A percentile compares a stretch with the other conserved stretches of the same genome.
These are phyloP conservation scores for Liparis tanakae DNA, from an alignment of 2,797 vertebrate genomes.

Conservation along the genomic window DNA sequence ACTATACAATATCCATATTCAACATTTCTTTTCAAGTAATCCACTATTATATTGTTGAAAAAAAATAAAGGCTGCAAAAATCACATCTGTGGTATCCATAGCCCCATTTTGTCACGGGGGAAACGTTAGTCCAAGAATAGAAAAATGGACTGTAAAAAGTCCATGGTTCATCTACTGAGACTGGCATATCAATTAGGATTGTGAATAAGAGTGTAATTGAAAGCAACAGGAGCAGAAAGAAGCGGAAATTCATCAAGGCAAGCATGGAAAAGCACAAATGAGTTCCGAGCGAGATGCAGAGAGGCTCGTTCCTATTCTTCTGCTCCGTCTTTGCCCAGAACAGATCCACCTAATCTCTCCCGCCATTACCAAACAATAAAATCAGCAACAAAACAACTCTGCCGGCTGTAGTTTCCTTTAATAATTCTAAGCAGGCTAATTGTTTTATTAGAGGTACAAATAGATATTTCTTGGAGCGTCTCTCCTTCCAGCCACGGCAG, in stretches of 20 bases:
- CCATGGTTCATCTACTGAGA: conserved; percentile 81
- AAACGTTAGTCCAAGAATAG: conserved; percentile 78
- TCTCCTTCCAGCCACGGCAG: conserved; percentile 65
- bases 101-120: conserved; percentile 58
- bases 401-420: conserved; percentile 67
- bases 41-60: conserved; percentile 22
- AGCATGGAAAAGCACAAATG: conserved; percentile 85
- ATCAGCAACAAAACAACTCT: conserved; percentile 72
- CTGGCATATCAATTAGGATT: conserved; percentile 85
- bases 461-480: conserved; percentile 69
- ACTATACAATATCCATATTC: conserved; percentile 15
- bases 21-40: conserved; percentile 38
- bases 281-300: conserved; percentile 73
- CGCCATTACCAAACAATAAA: conserved; percentile 76
- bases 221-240: conserved; percentile 85
- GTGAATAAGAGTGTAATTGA: conserved; percentile 85
- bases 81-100: conserved; percentile 41
- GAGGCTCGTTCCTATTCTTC: conserved; percentile 63
- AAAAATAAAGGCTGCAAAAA: conserved; percentile 54
- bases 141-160: conserved; percentile 80
- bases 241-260: conserved; percentile 87
- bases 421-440: conserved; percentile 73
- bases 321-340: conserved; percentile 63
- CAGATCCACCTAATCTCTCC: conserved; percentile 66
- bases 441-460: conserved; percentile 76